phyloP scores from a whole-genome alignment of 2,888 invertebrate species.

The Clivina fossor region DNA sequence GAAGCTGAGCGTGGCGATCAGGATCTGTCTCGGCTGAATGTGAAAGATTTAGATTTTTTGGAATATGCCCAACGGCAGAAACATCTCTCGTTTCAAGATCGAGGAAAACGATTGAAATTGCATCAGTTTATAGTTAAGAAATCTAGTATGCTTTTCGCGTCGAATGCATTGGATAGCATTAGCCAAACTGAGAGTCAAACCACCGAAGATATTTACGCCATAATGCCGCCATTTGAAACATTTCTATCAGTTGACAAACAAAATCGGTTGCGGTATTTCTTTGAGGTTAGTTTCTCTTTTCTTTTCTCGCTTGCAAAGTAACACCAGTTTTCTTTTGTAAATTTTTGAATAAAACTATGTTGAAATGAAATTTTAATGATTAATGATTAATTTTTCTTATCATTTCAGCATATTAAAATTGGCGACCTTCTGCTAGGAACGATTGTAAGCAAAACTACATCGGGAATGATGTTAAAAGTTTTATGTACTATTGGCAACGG shows the following conservation, averaged over 20 bases:
- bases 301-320: too few species aligned
- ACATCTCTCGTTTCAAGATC: conserved; percentile 79
- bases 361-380: conserved; percentile 5
- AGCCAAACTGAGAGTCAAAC: conserved; percentile 57
- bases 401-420: conserved; percentile 64
- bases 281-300: conserved; percentile 63
- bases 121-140: conserved; percentile 88
- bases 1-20: conserved; percentile 80
- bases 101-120: conserved; percentile 78
- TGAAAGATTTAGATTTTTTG: conserved; percentile 68
- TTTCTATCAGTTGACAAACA: conserved; percentile 79
- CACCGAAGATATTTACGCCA: conserved; percentile 70
- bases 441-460: conserved; percentile 72
- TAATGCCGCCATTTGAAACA: conserved; percentile 85
- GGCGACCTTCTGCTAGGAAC: conserved; percentile 80
- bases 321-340: too few species aligned
- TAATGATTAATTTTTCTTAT: conserved; percentile 24
- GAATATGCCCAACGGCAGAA: conserved; percentile 79
- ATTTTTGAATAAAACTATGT: conserved; percentile 1
- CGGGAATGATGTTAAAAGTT: conserved; percentile 77
- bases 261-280: conserved; percentile 76
- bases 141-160: conserved; percentile 73
- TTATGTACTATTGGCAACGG: conserved; percentile 79
- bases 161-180: conserved; percentile 55
- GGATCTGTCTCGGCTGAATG: conserved; percentile 64